Evolutionary conservation across 2,797 vertebrate genomes (phyloP), one percentile per base, ranked within the genome.

Genomic region (Australoheros facetus): DNA sequence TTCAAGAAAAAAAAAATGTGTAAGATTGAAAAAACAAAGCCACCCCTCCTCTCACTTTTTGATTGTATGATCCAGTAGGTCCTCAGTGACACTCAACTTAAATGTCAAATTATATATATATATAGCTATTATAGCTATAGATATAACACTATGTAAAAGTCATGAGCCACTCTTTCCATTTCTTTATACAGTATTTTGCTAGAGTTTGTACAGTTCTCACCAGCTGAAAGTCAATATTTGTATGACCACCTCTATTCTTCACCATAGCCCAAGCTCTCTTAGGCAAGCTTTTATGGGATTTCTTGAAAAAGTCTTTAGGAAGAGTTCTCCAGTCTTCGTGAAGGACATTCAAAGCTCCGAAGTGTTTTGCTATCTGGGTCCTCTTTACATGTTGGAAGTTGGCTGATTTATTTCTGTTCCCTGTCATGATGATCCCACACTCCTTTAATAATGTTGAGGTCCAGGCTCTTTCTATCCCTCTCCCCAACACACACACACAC

Each of bases 41-140:
- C 64, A 23, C 16, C 42, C 54, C 32, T 82, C 8, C 55, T 71
- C 72, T 85, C 73, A 78, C 86, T 87, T 84, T 56, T 56, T 57
- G 42, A 21, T 69, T 76, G 60, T 83, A 86, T 58, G 5, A 12
- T 81, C 80, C 82, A 91, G 81, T 37, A 77, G 69, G 73, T 55
- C 73, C 73, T 85, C 81, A 66, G 79, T 77, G 88, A 89, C 90
- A 92, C 76, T 91, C 80, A 81, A 93, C 94, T 93, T 94, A 94
- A 94, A 93, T 94, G 91, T 95, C 88, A 95, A 92, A 45, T 28
- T 66, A 26, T 21, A 64, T 5, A 64, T 37, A 64, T 37, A 51
- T 51, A 2, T 2, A 28, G 13, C 42, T 64, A 17, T 45, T 64
- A 64, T 45, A 64, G 42, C 45, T 23, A 42, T 62, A 16, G 34